Base-by-base conservation (phyloP, 2,797 vertebrate genomes). In the Pteronotus mesoamericanus region DNA sequence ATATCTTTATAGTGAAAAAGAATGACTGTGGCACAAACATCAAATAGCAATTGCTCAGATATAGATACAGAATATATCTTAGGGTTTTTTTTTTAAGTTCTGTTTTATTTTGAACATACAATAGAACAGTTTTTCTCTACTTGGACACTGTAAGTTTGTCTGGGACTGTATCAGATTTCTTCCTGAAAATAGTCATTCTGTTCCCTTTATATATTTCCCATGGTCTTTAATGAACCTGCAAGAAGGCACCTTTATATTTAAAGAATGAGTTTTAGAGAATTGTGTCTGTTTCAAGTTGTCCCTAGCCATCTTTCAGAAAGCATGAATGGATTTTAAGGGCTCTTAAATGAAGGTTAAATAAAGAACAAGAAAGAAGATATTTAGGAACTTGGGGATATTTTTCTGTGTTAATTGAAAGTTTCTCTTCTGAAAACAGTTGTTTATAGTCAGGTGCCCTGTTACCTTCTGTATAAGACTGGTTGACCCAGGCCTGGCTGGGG, bases 291-390 rank as follows among this genome's bases (percentile, higher is more conserved):
- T 97, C 84, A 42, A 89, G 86, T 72, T 94, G 86, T 97, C 71
- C 96, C 68, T 19, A 15, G 83, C 39, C 51, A 74, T 97, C 22
- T 86, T 97, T 96, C 83, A 86, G 74, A 89, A 94, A 95, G 86
- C n/a, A n/a, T 91, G 89, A 74, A 79, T 96, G 91, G 2, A 3
- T 89, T 97, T 92, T n/a, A 95, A 96, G 96, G 95, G 51, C 69
- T 96, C 85, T 98, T 97, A 97, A 96, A 86, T 94, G 21, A 97
- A 97, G 79, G 91, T 97, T 98, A 97, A 96, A 92, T 96, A 84
- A 96, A 98, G 88, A 97, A 91, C 0, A 80, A 93, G 97, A 92
- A 37, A 97, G 95, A 98, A 94, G 92, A 96, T 96, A 94, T 92
- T 96, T 92, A 95, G 89, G 37, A 93, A 98, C 92, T 95, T 98